Conservation (phyloP, 2,113 vertebrate species). For the Hylia prasina region DNA sequence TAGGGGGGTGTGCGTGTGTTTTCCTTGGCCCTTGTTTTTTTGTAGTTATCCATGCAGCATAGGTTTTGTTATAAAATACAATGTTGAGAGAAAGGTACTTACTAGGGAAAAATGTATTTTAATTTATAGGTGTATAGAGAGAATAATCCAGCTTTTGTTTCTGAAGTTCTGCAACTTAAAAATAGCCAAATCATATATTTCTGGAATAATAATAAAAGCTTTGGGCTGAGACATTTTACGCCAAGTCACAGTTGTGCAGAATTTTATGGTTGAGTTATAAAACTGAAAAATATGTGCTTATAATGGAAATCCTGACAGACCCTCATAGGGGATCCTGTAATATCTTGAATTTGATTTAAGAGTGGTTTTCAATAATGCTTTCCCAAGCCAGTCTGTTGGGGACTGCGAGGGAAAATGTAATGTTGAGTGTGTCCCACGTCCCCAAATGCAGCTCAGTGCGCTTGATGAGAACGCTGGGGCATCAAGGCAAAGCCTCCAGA, state of each 20-base stretch:
- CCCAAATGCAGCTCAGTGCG: background rate
- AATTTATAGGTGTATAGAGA: background rate
- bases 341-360: slow-evolving; percentile 73
- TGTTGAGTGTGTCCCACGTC: background rate
- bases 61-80: background rate
- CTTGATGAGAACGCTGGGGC: slow-evolving; percentile 2
- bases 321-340: slow-evolving; percentile 52
- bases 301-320: slow-evolving; percentile 73
- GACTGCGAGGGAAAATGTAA: background rate
- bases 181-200: slow-evolving; percentile 38
- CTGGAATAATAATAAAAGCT: slow-evolving; percentile 56
- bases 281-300: slow-evolving; percentile 65
- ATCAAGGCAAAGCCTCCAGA: background rate
- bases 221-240: slow-evolving; percentile 61
- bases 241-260: slow-evolving; percentile 49
- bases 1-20: background rate
- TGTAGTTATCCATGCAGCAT: background rate
- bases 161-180: slow-evolving; percentile 43
- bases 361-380: slow-evolving; percentile 70
- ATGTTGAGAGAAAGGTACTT: background rate
- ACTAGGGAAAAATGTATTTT: background rate
- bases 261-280: slow-evolving; percentile 63
- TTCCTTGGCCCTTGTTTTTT: background rate
- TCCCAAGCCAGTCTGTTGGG: slow-evolving; percentile 50
- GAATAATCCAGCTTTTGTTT: slow-evolving; percentile 21